phyloP scores from a whole-genome alignment of 2,797 vertebrate species.

The Sebastes steindachneri region DNA sequence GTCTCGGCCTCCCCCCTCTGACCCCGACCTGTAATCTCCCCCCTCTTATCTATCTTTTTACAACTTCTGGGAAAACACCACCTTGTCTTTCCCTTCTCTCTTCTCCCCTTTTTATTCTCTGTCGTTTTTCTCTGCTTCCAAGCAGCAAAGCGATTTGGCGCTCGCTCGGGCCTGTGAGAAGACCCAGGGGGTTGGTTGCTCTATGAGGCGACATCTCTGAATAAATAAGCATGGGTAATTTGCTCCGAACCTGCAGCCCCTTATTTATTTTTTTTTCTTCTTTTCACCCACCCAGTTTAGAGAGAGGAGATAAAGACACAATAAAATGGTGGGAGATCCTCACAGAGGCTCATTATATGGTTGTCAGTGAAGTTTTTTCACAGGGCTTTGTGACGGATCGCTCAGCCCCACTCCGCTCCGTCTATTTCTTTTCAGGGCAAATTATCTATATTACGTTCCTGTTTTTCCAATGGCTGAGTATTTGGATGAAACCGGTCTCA shows the following conservation, averaged over 20 bases:
- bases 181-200: slow-evolving; percentile 52
- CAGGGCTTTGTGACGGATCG: slow-evolving; percentile 59
- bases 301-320: slow-evolving; percentile 72
- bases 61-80: slow-evolving; percentile 15
- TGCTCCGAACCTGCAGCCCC: slow-evolving; percentile 56
- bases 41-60: slow-evolving; percentile 8
- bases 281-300: slow-evolving; percentile 46
- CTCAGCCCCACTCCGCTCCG: slow-evolving; percentile 30
- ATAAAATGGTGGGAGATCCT: slow-evolving; percentile 69
- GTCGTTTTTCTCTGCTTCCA: slow-evolving; percentile 8
- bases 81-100: not conserved
- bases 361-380: slow-evolving; percentile 74
- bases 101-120: not conserved
- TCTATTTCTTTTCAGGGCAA: slow-evolving; percentile 53
- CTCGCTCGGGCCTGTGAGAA: slow-evolving; percentile 48
- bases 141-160: slow-evolving; percentile 53
- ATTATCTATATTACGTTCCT: slow-evolving; percentile 60
- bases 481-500: slow-evolving; percentile 41
- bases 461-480: slow-evolving; percentile 14
- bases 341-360: slow-evolving; percentile 72
- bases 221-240: slow-evolving; percentile 81
- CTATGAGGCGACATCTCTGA: slow-evolving; percentile 62
- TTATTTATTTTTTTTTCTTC: slow-evolving; percentile 14
- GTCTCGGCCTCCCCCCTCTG: not conserved
- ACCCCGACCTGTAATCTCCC: slow-evolving; percentile 1